Conservation (phyloP, 2,113 vertebrate genomes). For the Colaptes auratus region DNA sequence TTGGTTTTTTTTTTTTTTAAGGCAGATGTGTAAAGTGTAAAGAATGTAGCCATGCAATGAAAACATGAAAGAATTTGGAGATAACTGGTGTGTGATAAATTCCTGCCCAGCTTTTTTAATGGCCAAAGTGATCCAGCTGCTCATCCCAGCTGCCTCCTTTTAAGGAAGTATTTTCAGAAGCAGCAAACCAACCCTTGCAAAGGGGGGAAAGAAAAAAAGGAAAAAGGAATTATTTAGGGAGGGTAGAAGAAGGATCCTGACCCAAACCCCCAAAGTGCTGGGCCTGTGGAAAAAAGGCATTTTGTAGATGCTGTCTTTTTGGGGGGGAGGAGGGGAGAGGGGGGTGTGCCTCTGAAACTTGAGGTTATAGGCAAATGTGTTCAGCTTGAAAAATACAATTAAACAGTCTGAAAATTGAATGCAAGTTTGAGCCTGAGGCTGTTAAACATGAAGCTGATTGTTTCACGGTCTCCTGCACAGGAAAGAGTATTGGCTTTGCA, state of each 20-base stretch:
- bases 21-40: accelerated
- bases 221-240: neutral
- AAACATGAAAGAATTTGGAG: neutral
- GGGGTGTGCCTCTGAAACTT: neutral
- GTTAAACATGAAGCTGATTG: constrained; percentile 43
- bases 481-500: constrained; percentile 39
- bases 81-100: neutral
- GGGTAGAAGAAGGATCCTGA: neutral
- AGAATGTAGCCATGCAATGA: neutral
- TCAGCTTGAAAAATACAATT: constrained; percentile 51
- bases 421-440: constrained; percentile 26
- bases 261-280: neutral
- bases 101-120: neutral
- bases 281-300: neutral
- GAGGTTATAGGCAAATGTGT: neutral
- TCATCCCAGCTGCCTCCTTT: neutral
- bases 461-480: constrained; percentile 54
- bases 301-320: neutral
- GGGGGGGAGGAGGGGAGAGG: no score
- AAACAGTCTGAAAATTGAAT: constrained; percentile 46
- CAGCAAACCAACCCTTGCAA: neutral
- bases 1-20: neutral
- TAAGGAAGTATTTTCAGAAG: constrained; percentile 26
- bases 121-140: neutral
- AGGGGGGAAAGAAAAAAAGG: no score